phyloP scores from a whole-genome alignment of 2,797 vertebrate species.

The Acomys russatus region DNA sequence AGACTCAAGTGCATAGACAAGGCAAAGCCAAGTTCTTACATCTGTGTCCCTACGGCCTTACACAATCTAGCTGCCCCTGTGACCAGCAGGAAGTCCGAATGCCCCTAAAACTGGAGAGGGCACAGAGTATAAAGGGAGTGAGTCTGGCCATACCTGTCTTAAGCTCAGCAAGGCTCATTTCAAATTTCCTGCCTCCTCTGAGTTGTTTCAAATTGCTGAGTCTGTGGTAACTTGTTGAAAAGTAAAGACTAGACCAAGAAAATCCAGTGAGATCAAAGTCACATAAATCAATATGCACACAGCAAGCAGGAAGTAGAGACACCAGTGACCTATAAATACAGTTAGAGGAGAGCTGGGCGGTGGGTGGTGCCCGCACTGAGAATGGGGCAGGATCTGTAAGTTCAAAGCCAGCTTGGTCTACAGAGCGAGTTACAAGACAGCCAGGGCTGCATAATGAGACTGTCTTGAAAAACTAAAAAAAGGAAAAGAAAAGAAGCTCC shows the following conservation, averaged over 20 bases:
- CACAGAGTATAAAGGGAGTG: no score
- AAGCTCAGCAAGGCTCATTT: accelerated
- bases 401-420: not conserved
- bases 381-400: not conserved
- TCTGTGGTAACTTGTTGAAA: not conserved
- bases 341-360: no score
- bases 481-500: not conserved
- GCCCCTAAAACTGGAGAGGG: not conserved
- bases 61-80: no score
- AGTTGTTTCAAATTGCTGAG: not conserved
- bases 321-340: not conserved
- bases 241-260: not conserved
- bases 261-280: accelerated
- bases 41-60: not conserved
- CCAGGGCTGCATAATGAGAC: not conserved
- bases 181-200: not conserved
- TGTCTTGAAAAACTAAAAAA: not conserved
- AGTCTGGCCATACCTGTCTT: not conserved
- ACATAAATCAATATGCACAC: not conserved
- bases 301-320: accelerated
- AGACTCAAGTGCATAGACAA: not conserved
- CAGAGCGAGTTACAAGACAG: not conserved
- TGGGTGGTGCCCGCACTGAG: no score
- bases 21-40: accelerated
- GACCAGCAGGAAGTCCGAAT: not conserved